Base-by-base conservation (phyloP, 1,140 invertebrate genomes). In the Rhopalosiphum padi region DNA sequence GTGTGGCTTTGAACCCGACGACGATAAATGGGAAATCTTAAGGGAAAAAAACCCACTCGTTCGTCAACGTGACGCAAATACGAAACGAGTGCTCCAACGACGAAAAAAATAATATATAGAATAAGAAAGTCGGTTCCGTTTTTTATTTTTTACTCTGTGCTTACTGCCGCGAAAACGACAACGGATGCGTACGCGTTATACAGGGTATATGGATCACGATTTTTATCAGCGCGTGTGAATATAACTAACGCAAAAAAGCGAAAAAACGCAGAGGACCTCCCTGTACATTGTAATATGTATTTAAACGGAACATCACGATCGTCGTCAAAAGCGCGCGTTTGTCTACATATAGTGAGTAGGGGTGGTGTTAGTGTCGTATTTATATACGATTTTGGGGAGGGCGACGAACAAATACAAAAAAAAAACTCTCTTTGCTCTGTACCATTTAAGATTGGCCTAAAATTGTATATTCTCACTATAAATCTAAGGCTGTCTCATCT, bases 11-110 rank as follows among this genome's bases (percentile, higher is more conserved):
- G 87, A 89, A 37, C 87, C 48, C 48, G 22, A 35, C 30, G 30
- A 51, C 22, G 22, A 89, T 60, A 68, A 43, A 90, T 43, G 89
- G 25, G 25, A 68, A 43, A 60, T 90, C 37, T 68, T 15, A 35
- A 77, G n/a, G 60, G n/a, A 77, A 60, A 60, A 60, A 90, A 43
- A 51, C 48, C 23, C 89, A 18, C 1, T 11, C 15, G 37, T 90
- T 55, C 89, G 55, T 55, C n/a, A 35, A 90, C 89, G 55, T 90
- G 89, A 90, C 89, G 55, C 41, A 55, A 90, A 90, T 90, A 43
- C 25, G 11, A 11, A 90, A 68, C 53, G 23, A 90, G 11, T 9
- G 48, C 35, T 23, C 23, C 37, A 22, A 21, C 23, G 41, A 18
- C 6, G 18, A 15, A 37, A 51, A 89, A 9, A 43, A 30, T 35